These are phyloP conservation scores for Schizotus pectinicornis DNA, from an alignment of 2,888 invertebrate genomes.

Conservation along the genomic window DNA sequence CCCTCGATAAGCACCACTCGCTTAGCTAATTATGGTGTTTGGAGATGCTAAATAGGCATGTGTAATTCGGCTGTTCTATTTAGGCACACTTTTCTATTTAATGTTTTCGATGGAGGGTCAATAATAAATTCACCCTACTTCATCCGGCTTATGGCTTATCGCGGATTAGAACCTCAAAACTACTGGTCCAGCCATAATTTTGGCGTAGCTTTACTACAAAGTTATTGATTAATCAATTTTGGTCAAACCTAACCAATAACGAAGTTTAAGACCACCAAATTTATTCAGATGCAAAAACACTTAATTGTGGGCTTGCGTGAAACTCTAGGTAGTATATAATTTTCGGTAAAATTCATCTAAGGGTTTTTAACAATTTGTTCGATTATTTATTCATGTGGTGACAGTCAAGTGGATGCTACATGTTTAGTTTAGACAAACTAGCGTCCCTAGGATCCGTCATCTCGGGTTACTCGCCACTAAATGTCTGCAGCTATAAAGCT, in stretches of 20 bases:
- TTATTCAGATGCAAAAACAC: too few relatives aligned
- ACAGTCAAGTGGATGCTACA: slow-evolving; percentile 52
- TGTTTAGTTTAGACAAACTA: slow-evolving; percentile 51
- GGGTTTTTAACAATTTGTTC: slow-evolving; percentile 28
- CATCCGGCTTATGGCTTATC: slow-evolving; percentile 31
- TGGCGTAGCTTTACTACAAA: not conserved
- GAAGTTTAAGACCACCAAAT: too few relatives aligned
- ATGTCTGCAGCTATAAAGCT: slow-evolving; percentile 33
- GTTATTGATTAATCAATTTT: too few relatives aligned
- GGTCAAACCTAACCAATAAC: too few relatives aligned
- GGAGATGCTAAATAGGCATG: slow-evolving; percentile 27
- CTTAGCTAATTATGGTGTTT: slow-evolving; percentile 5
- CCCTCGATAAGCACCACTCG: too few relatives aligned
- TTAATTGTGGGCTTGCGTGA: too few relatives aligned
- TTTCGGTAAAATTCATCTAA: too few relatives aligned
- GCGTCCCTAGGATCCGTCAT: slow-evolving; percentile 39
- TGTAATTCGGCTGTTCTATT: slow-evolving; percentile 21
- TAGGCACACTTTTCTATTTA: slow-evolving; percentile 26
- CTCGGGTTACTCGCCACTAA: slow-evolving; percentile 35
- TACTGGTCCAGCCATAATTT: slow-evolving; percentile 20
- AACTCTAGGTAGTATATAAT: too few relatives aligned
- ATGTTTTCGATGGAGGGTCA: slow-evolving; percentile 23
- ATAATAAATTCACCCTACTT: slow-evolving; percentile 30
- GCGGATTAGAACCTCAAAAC: slow-evolving; percentile 34
- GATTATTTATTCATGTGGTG: slow-evolving; percentile 55